Base-by-base conservation (phyloP, 2,113 vertebrate genomes). In the Rhabdornis inornatus region DNA sequence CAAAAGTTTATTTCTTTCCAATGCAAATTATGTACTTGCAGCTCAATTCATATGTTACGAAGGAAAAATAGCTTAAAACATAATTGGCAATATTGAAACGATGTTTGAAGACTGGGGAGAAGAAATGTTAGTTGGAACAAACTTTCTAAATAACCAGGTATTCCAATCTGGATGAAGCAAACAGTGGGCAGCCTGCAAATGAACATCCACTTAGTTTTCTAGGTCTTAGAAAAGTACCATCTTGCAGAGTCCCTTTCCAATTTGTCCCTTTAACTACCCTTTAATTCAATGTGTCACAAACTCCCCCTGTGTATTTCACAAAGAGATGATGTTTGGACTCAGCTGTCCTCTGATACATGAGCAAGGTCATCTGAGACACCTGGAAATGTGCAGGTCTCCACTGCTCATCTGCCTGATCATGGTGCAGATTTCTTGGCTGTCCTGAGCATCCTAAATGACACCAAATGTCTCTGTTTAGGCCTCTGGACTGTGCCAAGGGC, bases 51-150 rank as follows among this genome's bases (percentile, higher is more conserved):
- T 27, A 17, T 66, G 61, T 49, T 75, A 27, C 4, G 77, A 56
- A 85, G 52, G 69, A 23, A 35, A 84, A 95, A 84, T 65, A 77
- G 72, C 27, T 68, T 77, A 78, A 93, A 86, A 52, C 15, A 10
- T 66, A 95, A 91, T 28, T 30, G 44, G 52, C 9, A 21, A 55
- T 93, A 92, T 66, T 55, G 72, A 90, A 95, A 47, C 0, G 1
- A 87, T 40, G 21, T 39, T 94, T 91, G 42, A 22, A 81, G 40
- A 7, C 22, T 47, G 11, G 69, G 35, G 16, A 30, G 87, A 75
- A 86, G 7, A 47, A 82, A 71, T 9, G 6, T 9, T 21, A 31
- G 2, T 24, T 59, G 39, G 61, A 86, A 83, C 13, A 23, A 65
- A 19, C 3, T 88, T 93, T 80, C 72, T 75, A 86, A 87, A 57